phyloP scores from a whole-genome alignment of 1,140 invertebrate species.

The Sipha flava region DNA sequence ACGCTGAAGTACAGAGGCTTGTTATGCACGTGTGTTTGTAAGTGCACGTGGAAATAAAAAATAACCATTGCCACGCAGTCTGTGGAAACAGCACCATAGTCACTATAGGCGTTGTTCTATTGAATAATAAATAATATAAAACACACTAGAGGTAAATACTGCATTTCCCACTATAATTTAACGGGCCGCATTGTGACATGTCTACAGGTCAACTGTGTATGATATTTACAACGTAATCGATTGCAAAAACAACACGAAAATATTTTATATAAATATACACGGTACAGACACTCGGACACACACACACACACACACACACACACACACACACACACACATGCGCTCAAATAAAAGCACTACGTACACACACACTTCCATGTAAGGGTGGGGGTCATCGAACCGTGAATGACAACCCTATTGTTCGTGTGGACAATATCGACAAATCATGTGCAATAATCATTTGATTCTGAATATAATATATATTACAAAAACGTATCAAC shows the following conservation, averaged over 20 bases:
- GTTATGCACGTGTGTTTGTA: too few relatives aligned
- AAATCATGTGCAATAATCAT: neutral
- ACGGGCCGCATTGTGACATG: neutral
- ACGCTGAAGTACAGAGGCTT: neutral
- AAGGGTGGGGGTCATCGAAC: constrained; percentile 2
- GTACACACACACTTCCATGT: too few relatives aligned
- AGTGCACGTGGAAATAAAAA: neutral
- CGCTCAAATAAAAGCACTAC: too few relatives aligned
- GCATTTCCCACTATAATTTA: constrained; percentile 30
- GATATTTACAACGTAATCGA: constrained; percentile 21
- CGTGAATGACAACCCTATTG: neutral
- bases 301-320: too few relatives aligned
- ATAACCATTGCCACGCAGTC: neutral
- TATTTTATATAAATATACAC: neutral
- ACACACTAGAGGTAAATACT: constrained; percentile 4
- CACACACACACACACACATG: too few relatives aligned
- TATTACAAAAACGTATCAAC: too few relatives aligned
- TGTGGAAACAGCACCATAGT: neutral
- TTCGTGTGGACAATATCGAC: neutral
- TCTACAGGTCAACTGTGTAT: constrained; percentile 4
- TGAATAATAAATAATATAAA: constrained; percentile 26
- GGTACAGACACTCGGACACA: too few relatives aligned
- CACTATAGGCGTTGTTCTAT: constrained; percentile 26
- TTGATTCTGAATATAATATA: neutral
- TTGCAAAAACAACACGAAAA: constrained; percentile 15